phyloP scores from a whole-genome alignment of 2,888 invertebrate genomes.

The Chloromyia formosa region DNA sequence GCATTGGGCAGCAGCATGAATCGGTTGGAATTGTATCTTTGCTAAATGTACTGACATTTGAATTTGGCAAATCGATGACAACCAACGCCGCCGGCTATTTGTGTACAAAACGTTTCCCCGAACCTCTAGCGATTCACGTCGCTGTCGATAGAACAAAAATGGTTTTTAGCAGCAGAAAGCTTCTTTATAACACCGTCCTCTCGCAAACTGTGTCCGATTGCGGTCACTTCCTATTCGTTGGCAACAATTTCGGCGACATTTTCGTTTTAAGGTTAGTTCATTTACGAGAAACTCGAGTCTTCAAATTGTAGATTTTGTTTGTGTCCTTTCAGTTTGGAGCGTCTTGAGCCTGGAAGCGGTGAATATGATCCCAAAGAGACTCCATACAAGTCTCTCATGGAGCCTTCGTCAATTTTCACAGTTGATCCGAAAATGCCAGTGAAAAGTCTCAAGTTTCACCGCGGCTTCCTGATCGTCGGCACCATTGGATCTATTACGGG shows the following conservation, averaged over 20 bases:
- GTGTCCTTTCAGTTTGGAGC: conserved; percentile 12
- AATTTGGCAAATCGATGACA: too few relatives aligned
- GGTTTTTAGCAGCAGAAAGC: conserved; percentile 52
- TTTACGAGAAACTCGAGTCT: too few relatives aligned
- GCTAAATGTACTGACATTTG: too few relatives aligned
- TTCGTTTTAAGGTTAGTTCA: conserved; percentile 80
- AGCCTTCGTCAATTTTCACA: conserved; percentile 16
- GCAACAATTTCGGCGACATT: conserved; percentile 85
- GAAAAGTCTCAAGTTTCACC: conserved; percentile 70
- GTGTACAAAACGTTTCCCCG: too few relatives aligned
- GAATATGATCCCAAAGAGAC: conserved; percentile 9
- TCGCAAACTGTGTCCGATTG: conserved; percentile 85
- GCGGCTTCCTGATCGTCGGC: conserved; percentile 75
- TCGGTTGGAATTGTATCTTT: too few relatives aligned
- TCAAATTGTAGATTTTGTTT: neutral
- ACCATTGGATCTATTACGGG: conserved; percentile 80
- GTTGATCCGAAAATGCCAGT: conserved; percentile 63
- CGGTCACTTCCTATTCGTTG: conserved; percentile 82
- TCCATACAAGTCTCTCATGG: neutral
- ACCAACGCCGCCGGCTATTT: too few relatives aligned
- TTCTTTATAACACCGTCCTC: conserved; percentile 80
- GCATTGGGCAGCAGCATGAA: too few relatives aligned
- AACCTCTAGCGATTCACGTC: too few relatives aligned
- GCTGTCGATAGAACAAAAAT: too few relatives aligned
- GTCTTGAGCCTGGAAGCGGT: neutral